Conservation (phyloP, 2,888 invertebrate species). For the Epirrhoe alternata region DNA sequence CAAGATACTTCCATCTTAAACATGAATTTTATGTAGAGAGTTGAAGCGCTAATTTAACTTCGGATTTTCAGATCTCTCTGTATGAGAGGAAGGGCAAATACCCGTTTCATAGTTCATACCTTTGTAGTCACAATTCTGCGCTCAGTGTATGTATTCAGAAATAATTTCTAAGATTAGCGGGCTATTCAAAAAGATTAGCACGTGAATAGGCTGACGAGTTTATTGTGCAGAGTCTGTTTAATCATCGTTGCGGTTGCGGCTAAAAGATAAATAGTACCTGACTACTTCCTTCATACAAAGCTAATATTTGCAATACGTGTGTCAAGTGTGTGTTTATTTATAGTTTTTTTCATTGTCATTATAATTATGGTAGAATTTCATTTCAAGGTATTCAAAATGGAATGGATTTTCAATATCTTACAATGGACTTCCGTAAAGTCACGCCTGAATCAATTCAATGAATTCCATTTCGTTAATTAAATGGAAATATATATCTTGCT, state of each 20-base stretch:
- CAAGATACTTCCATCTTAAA: not conserved
- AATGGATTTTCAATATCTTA: too few relatives aligned
- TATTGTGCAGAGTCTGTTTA: constrained; percentile 21
- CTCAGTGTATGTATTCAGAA: constrained; percentile 17
- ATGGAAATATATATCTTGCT: not conserved
- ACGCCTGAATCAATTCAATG: too few relatives aligned
- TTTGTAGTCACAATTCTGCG: constrained; percentile 14
- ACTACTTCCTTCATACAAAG: constrained; percentile 8
- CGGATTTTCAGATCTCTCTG: not conserved
- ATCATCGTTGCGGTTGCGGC: constrained; percentile 4
- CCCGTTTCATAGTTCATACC: constrained; percentile 6
- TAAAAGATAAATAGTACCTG: constrained; percentile 5
- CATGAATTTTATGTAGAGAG: not conserved
- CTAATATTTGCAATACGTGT: constrained; percentile 30
- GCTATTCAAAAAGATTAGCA: constrained; percentile 25
- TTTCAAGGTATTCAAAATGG: too few relatives aligned
- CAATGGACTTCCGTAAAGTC: too few relatives aligned
- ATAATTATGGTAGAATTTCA: too few relatives aligned
- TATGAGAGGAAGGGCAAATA: not conserved
- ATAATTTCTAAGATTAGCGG: constrained; percentile 25
- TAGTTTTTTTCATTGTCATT: constrained; percentile 24
- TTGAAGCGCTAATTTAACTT: not conserved
- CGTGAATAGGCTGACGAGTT: constrained; percentile 23
- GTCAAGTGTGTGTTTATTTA: constrained; percentile 33
- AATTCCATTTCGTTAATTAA: not conserved